Evolutionary conservation across 2,888 invertebrate genomes (phyloP).

Genomic region (Plagodis pulveraria): DNA sequence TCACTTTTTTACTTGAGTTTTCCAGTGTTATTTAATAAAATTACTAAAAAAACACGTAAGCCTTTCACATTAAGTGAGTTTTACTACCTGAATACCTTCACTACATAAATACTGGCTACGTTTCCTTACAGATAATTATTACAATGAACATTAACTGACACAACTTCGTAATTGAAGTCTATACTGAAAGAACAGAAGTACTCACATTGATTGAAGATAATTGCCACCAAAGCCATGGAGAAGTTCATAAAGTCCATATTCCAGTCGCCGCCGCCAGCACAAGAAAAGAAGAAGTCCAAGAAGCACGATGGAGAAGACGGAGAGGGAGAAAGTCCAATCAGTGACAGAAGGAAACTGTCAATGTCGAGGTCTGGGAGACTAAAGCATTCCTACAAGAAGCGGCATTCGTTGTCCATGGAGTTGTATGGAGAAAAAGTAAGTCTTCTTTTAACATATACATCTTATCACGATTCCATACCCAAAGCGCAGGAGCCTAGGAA

Average conservation of each 20-base stretch:
- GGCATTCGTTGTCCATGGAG: constrained; percentile 80
- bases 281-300: constrained; percentile 54
- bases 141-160: not conserved
- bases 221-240: constrained; percentile 54
- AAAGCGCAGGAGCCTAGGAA: no score
- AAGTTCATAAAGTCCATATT: constrained; percentile 78
- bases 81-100: no score
- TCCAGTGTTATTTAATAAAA: no score
- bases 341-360: constrained; percentile 74
- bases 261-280: constrained; percentile 40
- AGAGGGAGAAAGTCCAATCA: constrained; percentile 57
- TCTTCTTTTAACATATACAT: constrained; percentile 41
- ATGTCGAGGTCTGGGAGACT: constrained; percentile 86
- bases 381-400: constrained; percentile 82
- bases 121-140: no score
- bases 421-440: constrained; percentile 78
- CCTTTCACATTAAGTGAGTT: no score
- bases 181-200: not conserved
- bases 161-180: not conserved
- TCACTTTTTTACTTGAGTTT: no score
- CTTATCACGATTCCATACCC: not conserved
- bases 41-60: no score
- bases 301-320: constrained; percentile 53
- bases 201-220: not conserved
- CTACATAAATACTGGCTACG: no score